These are phyloP conservation scores for Myanophis thanlyinensis DNA, from an alignment of 2,113 vertebrate genomes.

Conservation along the genomic window DNA sequence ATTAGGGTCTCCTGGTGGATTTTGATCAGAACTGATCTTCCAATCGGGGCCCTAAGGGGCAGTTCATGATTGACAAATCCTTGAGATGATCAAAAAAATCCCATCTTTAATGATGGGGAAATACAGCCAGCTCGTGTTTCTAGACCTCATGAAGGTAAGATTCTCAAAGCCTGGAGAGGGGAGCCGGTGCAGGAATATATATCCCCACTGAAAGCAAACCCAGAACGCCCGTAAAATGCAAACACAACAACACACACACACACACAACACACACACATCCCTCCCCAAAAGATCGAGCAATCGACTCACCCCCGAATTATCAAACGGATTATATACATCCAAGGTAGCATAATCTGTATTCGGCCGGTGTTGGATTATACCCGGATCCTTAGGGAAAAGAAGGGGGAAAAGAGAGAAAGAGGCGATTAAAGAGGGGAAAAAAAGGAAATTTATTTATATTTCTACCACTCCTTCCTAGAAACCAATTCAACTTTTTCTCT, in stretches of 20 bases:
- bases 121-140: not conserved
- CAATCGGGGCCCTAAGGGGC: not conserved
- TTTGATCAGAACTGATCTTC: not conserved
- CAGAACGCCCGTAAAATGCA: not conserved
- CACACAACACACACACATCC: too few relatives aligned
- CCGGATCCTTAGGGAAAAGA: constrained; percentile 82
- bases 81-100: not conserved
- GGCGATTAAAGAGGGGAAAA: not conserved
- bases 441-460: not conserved
- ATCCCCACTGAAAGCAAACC: not conserved
- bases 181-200: not conserved
- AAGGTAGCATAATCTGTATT: constrained; percentile 80
- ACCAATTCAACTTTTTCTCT: not conserved
- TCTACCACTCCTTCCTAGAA: not conserved
- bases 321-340: constrained; percentile 94
- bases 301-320: constrained; percentile 75
- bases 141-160: not conserved
- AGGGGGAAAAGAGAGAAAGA: not conserved
- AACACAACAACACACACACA: too few relatives aligned
- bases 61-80: not conserved
- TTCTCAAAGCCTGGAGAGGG: not conserved
- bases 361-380: constrained; percentile 78
- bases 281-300: not conserved
- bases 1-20: not conserved
- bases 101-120: not conserved